phyloP scores from a whole-genome alignment of 2,113 vertebrate species.

The Ifrita kowaldi region DNA sequence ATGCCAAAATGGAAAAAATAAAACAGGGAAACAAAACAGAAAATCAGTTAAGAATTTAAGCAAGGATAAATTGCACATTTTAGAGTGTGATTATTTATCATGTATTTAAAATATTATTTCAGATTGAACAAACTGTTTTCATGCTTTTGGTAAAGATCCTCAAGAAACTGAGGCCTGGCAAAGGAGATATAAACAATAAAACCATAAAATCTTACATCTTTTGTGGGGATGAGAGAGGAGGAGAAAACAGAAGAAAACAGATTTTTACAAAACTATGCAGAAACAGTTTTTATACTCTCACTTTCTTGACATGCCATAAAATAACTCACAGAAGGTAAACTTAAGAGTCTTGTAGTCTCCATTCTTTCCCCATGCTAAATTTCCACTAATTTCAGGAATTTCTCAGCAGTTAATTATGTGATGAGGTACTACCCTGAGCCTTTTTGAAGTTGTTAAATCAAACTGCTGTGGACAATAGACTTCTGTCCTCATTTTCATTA shows the following conservation, averaged over 20 bases:
- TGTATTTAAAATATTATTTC: neutral
- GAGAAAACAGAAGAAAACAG: neutral
- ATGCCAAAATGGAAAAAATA: conserved; percentile 52
- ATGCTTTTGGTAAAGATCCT: neutral
- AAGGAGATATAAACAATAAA: conserved; percentile 3
- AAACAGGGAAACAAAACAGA: conserved; percentile 59
- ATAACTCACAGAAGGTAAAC: neutral
- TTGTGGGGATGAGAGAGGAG: fast-evolving
- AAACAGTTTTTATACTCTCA: neutral
- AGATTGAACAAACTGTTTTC: neutral
- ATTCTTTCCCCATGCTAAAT: neutral
- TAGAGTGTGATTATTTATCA: neutral
- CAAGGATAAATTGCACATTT: neutral
- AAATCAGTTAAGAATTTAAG: conserved; percentile 43
- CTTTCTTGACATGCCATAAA: neutral
- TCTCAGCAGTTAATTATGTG: neutral
- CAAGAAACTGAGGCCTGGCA: neutral
- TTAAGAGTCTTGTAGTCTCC: neutral
- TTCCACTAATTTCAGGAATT: neutral
- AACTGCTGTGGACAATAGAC: neutral
- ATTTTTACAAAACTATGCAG: neutral
- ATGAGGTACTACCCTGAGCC: neutral
- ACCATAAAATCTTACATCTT: neutral
- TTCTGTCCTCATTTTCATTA: neutral
- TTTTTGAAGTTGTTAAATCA: neutral